These are phyloP conservation scores for Avahi laniger DNA, from an alignment of 2,797 vertebrate genomes.

Conservation along the genomic window DNA sequence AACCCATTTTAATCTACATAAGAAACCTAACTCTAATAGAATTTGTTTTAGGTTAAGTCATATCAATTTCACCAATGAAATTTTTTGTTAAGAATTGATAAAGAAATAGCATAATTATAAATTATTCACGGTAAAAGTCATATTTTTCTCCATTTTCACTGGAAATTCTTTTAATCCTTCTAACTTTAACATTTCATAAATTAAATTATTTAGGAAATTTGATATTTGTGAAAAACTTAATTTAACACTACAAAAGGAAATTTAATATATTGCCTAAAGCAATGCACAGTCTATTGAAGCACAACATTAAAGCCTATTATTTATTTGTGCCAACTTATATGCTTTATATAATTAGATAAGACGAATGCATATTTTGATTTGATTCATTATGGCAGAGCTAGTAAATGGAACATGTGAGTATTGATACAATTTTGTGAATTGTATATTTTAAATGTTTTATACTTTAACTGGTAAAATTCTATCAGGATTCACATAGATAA, in stretches of 20 bases:
- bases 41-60: background rate
- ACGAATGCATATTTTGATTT: background rate
- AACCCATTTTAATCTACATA: background rate
- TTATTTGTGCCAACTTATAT: background rate
- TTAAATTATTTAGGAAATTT: background rate
- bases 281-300: background rate
- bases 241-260: background rate
- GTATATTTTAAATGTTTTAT: background rate
- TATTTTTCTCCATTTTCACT: background rate
- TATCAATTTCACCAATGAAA: background rate
- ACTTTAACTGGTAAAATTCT: background rate
- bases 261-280: background rate
- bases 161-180: background rate
- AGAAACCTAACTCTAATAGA: background rate
- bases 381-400: background rate
- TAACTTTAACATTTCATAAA: background rate
- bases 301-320: background rate
- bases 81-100: background rate
- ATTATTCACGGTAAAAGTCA: background rate
- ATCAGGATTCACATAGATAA: background rate
- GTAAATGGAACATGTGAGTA: background rate
- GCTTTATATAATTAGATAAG: background rate
- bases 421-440: background rate
- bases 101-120: background rate
- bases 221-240: background rate